Base-by-base conservation (phyloP, 1,140 invertebrate species). In the Cydia splendana region DNA sequence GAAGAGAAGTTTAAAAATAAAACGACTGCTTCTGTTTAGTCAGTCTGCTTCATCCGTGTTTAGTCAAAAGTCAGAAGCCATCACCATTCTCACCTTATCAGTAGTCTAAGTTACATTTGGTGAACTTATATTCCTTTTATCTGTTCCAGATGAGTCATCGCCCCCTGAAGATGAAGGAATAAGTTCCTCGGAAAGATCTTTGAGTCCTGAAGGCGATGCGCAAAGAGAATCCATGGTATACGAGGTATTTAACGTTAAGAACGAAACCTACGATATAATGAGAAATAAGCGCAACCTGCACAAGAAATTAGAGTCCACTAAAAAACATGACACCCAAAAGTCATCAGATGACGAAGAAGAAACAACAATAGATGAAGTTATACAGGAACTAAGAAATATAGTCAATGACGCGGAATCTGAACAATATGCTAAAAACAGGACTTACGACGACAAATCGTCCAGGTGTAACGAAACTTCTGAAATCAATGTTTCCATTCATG, bases 331-430 rank as follows among this genome's bases (percentile, higher is more conserved):
- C 75, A 94, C 93, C 65, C 86, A 91, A 81, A 88, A 91, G 79
- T 81, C 90, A 34, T 90, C 91, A 5, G 95, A 95, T 74, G 96
- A 96, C 69, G 96, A 97, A 81, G 96, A 96, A 71, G 96, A 97
- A 91, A 97, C 96, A 0, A 97, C 97, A 15, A 97, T 98, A 73
- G 97, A 97, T 80, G 97, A 97, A 91, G 97, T 97, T 0, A 97
- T 98, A 83, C 96, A 97, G 88, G 97, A 97, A 86, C 88, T 98
- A 38, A 94, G 96, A 80, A 97, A 97, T 81, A 97, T 97, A 74
- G 96, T 97, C 0, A 97, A 97, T 85, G 96, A 97, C 77, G 97
- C 96, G 0, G 96, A 97, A 92, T 95, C 95, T 0, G 96, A 97
- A 84, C 94, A 96, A 81, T 95, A 94, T 79, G 92, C 93, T 30